Base-by-base conservation (phyloP, 2,888 invertebrate genomes). In the Caenorhabditis macrosperma region DNA sequence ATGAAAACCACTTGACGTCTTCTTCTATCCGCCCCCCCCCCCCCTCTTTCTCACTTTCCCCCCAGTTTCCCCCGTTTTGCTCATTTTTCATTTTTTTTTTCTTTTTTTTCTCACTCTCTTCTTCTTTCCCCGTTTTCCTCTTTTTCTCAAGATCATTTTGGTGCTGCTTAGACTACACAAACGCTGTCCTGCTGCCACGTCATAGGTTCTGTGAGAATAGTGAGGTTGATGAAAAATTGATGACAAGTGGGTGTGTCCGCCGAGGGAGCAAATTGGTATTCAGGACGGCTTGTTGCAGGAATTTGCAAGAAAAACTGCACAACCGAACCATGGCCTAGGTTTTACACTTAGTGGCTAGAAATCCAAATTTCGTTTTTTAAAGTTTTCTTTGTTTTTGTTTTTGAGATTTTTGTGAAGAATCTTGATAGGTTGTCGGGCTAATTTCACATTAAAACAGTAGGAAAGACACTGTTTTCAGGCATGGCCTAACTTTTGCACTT, bases 1-100 rank as follows among this genome's bases (percentile, higher is more conserved):
- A 44, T 44, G 44, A 44, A 44, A 44, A 44, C 38, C 52, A 26
- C 52, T 38, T 64, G 44, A 44, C 46, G 28, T 50, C 33, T 61
- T 38, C n/a, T 10, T 9, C 38, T 60, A 10, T 22, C 12, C 30
- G 17, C 48, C 30, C 2, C 41, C 28, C n/a, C 50, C 24, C 41
- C 54, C 41, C 33, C 55, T 44, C 38, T 30, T 50, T 54, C 20
- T 35, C 12, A 22, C 20, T 55, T 24, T 33, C 20, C 28, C 38
- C 15, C 30, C 12, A 12, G 38, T 28, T 17, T 28, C 46, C 12
- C 46, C 22, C 38, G 20, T 41, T 28, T 17, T 50, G 41, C 10
- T 22, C n/a, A 30, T 28, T 44, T 44, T 46, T 17, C 17, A 26
- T 17, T 33, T n/a, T n/a, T n/a, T n/a, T n/a, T n/a, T n/a, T n/a